phyloP scores from a whole-genome alignment of 2,797 vertebrate species.

The Alosa sapidissima region DNA sequence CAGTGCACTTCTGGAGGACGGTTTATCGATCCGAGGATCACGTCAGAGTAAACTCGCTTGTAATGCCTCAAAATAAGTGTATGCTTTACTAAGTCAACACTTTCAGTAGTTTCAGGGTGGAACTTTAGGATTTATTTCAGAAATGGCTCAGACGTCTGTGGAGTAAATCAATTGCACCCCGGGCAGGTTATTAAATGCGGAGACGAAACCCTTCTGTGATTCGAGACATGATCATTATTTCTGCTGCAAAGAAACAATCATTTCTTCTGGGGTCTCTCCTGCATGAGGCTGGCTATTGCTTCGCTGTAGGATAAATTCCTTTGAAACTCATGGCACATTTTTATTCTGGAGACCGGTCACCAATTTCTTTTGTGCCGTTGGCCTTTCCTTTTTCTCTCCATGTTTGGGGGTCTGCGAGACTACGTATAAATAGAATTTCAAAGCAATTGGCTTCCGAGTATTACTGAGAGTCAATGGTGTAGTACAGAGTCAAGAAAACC shows the following conservation, averaged over 20 bases:
- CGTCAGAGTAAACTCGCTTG: slow-evolving; percentile 49
- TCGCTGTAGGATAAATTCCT: slow-evolving; percentile 26
- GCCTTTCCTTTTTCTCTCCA: slow-evolving; percentile 27
- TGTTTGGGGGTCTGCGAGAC: slow-evolving; percentile 22
- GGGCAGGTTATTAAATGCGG: slow-evolving; percentile 53
- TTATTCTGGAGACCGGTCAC: slow-evolving; percentile 41
- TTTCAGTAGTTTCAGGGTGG: slow-evolving; percentile 47
- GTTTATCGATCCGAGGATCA: slow-evolving; percentile 43
- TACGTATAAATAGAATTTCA: slow-evolving; percentile 13
- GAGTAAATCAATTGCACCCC: slow-evolving; percentile 53
- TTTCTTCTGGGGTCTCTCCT: slow-evolving; percentile 41
- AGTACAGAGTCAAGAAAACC: neutral
- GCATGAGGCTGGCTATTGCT: slow-evolving; percentile 35
- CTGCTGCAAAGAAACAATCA: slow-evolving; percentile 49
- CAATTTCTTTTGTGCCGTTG: slow-evolving; percentile 42
- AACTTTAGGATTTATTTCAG: slow-evolving; percentile 56
- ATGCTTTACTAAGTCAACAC: slow-evolving; percentile 49
- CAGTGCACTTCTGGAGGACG: slow-evolving; percentile 46
- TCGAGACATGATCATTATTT: slow-evolving; percentile 56
- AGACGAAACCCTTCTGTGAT: slow-evolving; percentile 50
- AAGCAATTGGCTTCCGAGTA: neutral
- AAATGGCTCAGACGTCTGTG: slow-evolving; percentile 43
- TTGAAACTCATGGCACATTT: slow-evolving; percentile 37
- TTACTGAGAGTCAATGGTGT: neutral
- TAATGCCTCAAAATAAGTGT: slow-evolving; percentile 55